These are phyloP conservation scores for Phodopus roborovskii DNA, from an alignment of 2,113 vertebrate species.

Conservation along the genomic window DNA sequence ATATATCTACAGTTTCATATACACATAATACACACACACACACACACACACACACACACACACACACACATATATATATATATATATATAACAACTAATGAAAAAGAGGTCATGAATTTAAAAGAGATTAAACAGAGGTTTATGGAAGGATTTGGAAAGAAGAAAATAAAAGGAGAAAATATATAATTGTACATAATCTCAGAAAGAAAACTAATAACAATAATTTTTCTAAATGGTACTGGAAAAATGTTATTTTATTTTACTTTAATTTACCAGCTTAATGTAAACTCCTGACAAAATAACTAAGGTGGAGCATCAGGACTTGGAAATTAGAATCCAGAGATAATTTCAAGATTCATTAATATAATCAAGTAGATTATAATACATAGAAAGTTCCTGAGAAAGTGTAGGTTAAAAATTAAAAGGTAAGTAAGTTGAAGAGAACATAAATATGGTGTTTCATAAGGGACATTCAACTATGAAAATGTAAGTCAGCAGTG, in stretches of 20 bases:
- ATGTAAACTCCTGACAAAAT: neutral
- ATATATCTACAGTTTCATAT: too few relatives aligned
- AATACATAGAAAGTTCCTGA: neutral
- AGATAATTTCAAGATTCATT: neutral
- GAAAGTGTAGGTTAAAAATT: neutral
- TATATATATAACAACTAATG: neutral
- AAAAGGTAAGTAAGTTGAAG: neutral
- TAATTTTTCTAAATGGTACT: too few relatives aligned
- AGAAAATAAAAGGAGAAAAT: neutral
- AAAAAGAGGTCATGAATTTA: neutral
- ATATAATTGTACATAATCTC: neutral
- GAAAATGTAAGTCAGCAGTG: slow-evolving; percentile 64
- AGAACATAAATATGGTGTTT: slow-evolving; percentile 6
- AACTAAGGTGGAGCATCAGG: neutral
- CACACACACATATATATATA: neutral
- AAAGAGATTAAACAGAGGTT: neutral
- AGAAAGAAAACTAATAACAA: neutral
- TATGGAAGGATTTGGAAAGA: neutral
- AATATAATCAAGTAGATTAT: neutral
- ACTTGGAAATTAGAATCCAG: neutral
- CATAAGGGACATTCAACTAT: slow-evolving; percentile 61
- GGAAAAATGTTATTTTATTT: neutral
- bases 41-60: too few relatives aligned
- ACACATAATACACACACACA: too few relatives aligned
- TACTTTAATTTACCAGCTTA: neutral